Evolutionary conservation across 2,797 vertebrate species (phyloP).

Genomic region (Phoxinus dragarum): DNA sequence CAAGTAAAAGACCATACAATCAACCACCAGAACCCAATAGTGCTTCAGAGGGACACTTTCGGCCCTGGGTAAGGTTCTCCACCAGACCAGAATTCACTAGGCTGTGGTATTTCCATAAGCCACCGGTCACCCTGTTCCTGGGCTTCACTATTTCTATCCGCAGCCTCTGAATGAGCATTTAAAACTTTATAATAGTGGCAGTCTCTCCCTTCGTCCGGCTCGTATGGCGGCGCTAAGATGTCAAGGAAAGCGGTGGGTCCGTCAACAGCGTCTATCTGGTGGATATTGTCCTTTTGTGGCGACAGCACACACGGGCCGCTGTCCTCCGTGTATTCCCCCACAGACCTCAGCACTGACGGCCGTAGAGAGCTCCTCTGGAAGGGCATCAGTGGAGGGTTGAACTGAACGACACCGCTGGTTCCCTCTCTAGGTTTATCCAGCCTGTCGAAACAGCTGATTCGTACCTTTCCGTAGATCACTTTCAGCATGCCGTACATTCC

Average conservation of each 20-base stretch:
- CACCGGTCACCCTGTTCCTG: constrained; percentile 81
- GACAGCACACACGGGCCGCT: constrained; percentile 84
- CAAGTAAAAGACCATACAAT: not conserved
- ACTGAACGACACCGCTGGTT: constrained; percentile 54
- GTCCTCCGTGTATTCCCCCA: constrained; percentile 83
- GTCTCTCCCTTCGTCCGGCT: constrained; percentile 91
- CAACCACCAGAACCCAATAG: not conserved
- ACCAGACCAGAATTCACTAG: constrained; percentile 91
- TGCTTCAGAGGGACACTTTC: constrained; percentile 82
- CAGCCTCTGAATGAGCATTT: constrained; percentile 64
- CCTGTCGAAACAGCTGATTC: constrained; percentile 91
- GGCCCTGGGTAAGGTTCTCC: constrained; percentile 92
- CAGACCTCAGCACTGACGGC: constrained; percentile 81
- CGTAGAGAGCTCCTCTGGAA: constrained; percentile 73
- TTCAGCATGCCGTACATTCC: constrained; percentile 94
- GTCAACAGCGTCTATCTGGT: constrained; percentile 92
- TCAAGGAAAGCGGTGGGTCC: constrained; percentile 95
- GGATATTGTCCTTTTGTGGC: constrained; percentile 90
- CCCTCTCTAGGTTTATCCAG: constrained; percentile 68
- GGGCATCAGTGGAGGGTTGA: constrained; percentile 65
- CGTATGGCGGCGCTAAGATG: constrained; percentile 94
- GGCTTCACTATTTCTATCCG: constrained; percentile 57
- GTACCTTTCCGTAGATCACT: constrained; percentile 89
- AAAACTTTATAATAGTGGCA: constrained; percentile 91
- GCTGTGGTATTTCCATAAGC: constrained; percentile 90